Base-by-base conservation (phyloP, 2,113 vertebrate genomes). In the Aythya baeri region DNA sequence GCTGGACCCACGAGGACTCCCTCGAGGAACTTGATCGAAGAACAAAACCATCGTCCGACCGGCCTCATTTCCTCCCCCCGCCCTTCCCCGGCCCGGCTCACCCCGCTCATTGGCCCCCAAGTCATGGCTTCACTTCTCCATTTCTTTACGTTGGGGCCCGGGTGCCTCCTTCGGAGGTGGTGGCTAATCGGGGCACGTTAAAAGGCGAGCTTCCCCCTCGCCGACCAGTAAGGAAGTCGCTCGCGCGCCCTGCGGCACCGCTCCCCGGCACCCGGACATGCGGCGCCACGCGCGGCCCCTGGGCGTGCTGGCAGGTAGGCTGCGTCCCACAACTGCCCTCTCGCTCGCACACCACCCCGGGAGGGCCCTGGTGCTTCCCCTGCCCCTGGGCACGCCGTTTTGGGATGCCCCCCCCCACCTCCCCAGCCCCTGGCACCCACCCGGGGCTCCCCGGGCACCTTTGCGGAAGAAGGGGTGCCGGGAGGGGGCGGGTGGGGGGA, bases 21-120 rank as follows among this genome's bases (percentile, higher is more conserved):
- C 88, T 96, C 96, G 95, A 97, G 92, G 95, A 96, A 97, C 86
- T 86, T 65, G 77, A 26, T 96, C 92, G 86, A 97, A 95, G 95
- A 96, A 95, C 75, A 62, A 88, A 23, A 72, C 46, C 57, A 25
- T 17, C 15, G 18, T 4, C 52, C 3, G 1, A 3, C 65, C 13
- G 2, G 88, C 78, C 83, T 86, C 73, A 34, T 89, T 93, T 90
- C 85, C 90, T 91, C 90, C 72, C 25, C 7, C 20, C 46, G 20
- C 17, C 17, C 46, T 11, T 6, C 46, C 46, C 65, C 23, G 17
- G 21, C 16, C 29, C 4, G 8, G 18, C 63, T 86, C 68, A 34
- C 86, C 86, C 91, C 1, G 22, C 59, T 94, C 94, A 86, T 76
- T 93, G 95, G 85, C 44, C 82, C 79, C 36, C 1, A 13, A 13